These are phyloP conservation scores for Tychaedon coryphoeus DNA, from an alignment of 2,113 vertebrate species.

Conservation along the genomic window DNA sequence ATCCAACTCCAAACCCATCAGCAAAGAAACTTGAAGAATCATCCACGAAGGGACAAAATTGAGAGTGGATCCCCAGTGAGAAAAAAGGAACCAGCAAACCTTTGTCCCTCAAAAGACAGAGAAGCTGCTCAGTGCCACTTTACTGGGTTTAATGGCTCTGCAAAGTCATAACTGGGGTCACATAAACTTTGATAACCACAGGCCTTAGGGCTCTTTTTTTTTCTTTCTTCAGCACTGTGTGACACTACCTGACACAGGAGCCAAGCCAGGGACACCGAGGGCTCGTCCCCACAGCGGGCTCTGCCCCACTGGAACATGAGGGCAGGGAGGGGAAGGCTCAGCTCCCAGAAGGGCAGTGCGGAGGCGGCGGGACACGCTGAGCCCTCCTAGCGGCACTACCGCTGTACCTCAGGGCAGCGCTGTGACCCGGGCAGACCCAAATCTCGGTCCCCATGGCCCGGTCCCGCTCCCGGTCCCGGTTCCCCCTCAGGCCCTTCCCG, in stretches of 20 bases:
- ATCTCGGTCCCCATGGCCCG: neutral
- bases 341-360: neutral
- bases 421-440: no score
- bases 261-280: neutral
- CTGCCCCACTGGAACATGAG: neutral
- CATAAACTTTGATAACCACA: neutral
- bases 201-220: neutral
- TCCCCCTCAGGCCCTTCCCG: neutral
- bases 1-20: neutral
- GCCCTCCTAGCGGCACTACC: no score
- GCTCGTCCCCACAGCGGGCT: neutral
- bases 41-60: neutral
- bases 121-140: no score
- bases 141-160: neutral
- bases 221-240: neutral
- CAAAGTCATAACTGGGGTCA: neutral
- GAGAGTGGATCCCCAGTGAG: no score
- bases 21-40: neutral
- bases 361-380: no score
- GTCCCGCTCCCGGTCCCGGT: accelerated
- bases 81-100: neutral
- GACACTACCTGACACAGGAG: neutral
- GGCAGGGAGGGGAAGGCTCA: neutral
- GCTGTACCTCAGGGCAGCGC: neutral
- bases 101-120: neutral